Conservation (phyloP, 2,888 invertebrate species). For the Synergus gifuensis region DNA sequence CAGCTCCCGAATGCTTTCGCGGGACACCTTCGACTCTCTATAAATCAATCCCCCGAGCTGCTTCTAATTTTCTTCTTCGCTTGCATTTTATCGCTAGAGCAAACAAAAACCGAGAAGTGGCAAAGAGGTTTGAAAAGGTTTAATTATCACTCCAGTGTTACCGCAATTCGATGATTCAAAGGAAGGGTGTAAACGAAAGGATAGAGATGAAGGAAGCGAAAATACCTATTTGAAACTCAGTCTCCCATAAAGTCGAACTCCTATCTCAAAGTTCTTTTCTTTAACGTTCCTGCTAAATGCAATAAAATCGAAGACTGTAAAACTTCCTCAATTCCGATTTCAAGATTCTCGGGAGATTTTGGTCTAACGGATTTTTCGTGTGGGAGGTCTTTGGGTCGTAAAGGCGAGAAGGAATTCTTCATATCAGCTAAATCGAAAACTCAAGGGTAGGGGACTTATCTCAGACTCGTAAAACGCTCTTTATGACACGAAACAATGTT, state of each 20-base stretch:
- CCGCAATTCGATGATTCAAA: background rate
- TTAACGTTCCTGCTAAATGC: conserved; percentile 22
- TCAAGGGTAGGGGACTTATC: conserved; percentile 16
- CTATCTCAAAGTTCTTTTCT: conserved; percentile 1
- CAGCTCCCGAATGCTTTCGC: conserved; percentile 29
- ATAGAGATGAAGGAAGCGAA: background rate
- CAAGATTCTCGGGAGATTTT: background rate
- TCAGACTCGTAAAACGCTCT: conserved; percentile 12
- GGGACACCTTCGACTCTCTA: conserved; percentile 24
- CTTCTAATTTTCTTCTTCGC: background rate
- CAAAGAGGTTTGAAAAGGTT: background rate
- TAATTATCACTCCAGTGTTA: conserved; percentile 6
- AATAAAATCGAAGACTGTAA: conserved; percentile 33
- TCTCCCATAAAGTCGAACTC: conserved; percentile 13
- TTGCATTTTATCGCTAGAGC: background rate
- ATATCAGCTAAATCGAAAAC: conserved; percentile 26
- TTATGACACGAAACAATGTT: conserved; percentile 37
- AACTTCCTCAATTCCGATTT: conserved; percentile 5
- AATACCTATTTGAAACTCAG: background rate
- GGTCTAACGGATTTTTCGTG: conserved; percentile 14
- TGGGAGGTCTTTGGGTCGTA: conserved; percentile 26
- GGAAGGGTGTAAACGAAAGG: background rate
- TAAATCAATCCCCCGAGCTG: conserved; percentile 28
- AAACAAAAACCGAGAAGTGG: background rate
- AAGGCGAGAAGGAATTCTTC: conserved; percentile 27